These are phyloP conservation scores for Podabrus alpinus DNA, from an alignment of 2,888 invertebrate species.

Conservation along the genomic window DNA sequence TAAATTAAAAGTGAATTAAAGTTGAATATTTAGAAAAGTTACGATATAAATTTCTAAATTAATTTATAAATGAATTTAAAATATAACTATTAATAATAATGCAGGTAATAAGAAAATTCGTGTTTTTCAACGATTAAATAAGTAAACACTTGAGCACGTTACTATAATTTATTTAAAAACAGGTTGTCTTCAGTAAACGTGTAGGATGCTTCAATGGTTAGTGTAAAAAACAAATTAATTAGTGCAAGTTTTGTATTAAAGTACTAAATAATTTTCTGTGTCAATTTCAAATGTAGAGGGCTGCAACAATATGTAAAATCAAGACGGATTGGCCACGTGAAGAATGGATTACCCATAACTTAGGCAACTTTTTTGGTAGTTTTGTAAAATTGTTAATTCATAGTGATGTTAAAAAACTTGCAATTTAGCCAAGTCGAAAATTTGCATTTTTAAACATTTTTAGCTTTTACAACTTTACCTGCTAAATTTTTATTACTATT, in stretches of 20 bases:
- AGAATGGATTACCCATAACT: no score
- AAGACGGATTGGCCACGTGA: no score
- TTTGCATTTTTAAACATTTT: no score
- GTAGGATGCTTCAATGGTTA: background rate
- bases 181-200: background rate
- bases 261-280: background rate
- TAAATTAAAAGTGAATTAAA: no score
- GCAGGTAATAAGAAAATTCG: background rate
- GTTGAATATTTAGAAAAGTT: background rate
- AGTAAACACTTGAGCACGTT: background rate
- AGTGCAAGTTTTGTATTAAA: background rate
- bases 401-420: no score
- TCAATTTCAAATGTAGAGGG: background rate
- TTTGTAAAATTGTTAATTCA: no score
- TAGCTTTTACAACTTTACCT: no score
- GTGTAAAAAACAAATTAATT: conserved; percentile 2
- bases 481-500: no score
- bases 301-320: no score
- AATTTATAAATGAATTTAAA: background rate
- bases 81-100: no score
- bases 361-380: no score
- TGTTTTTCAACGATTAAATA: background rate
- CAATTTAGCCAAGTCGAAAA: no score
- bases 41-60: background rate
- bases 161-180: conserved; percentile 8